Evolutionary conservation across 2,113 vertebrate species (phyloP).

Genomic region (Saccopteryx bilineata): DNA sequence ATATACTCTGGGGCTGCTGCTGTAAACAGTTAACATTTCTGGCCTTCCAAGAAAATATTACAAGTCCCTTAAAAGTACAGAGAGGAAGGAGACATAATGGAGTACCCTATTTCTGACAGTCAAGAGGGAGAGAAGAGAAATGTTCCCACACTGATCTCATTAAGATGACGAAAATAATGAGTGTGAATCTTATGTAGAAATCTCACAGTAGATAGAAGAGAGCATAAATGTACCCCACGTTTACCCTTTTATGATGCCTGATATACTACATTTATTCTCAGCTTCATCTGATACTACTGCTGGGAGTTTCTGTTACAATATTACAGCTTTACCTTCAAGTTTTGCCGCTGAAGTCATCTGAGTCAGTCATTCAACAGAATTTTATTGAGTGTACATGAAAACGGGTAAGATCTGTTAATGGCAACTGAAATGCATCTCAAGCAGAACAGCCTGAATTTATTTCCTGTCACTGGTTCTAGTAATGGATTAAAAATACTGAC

Average conservation of each 20-base stretch:
- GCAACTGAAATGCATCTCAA: constrained; percentile 42
- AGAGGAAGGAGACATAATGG: constrained; percentile 60
- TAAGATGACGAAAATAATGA: constrained; percentile 75
- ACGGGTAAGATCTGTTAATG: constrained; percentile 67
- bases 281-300: constrained; percentile 19
- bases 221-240: constrained; percentile 29
- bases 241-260: background rate
- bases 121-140: constrained; percentile 65
- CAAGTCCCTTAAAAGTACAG: constrained; percentile 58
- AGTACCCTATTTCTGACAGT: constrained; percentile 61
- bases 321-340: constrained; percentile 69
- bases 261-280: constrained; percentile 64
- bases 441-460: constrained; percentile 57
- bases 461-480: constrained; percentile 52
- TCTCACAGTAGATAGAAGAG: constrained; percentile 67
- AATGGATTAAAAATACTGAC: constrained; percentile 74
- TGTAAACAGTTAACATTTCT: constrained; percentile 51
- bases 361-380: constrained; percentile 69
- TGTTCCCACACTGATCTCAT: constrained; percentile 77
- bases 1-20: background rate
- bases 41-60: constrained; percentile 52
- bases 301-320: constrained; percentile 60
- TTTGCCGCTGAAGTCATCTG: constrained; percentile 53
- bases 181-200: constrained; percentile 66
- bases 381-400: constrained; percentile 63